Evolutionary conservation across 2,888 invertebrate species (phyloP), one percentile per base, ranked within the genome.

Genomic region (Sicus ferrugineus): DNA sequence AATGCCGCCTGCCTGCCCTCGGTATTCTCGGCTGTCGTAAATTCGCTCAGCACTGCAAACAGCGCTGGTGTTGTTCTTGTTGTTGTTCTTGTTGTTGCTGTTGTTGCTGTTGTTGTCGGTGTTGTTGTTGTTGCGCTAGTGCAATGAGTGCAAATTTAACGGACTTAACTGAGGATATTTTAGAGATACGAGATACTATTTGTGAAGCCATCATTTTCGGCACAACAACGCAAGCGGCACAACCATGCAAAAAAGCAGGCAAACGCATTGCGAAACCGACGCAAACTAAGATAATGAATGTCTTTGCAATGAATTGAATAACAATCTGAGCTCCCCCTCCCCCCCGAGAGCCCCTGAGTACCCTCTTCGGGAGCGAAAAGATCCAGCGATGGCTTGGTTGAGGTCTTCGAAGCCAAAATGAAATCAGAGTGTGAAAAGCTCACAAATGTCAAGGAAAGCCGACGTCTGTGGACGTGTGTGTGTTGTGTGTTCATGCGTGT

Each of bases 91-190:
- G n/a, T n/a, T n/a, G n/a, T n/a, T n/a, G n/a, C n/a, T n/a, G n/a
- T n/a, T n/a, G n/a, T n/a, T n/a, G n/a, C n/a, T n/a, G n/a, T n/a
- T n/a, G n/a, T n/a, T n/a, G n/a, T n/a, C n/a, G n/a, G n/a, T n/a
- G n/a, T n/a, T n/a, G n/a, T n/a, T n/a, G n/a, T n/a, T 21, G 23
- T 23, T 7, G 28, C 54, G 28, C 5, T 11, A 4, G 14, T 26
- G 54, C 31, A 54, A 52, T 48, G 63, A 68, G 63, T 64, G 69
- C 52, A 58, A 67, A 30, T 52, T 52, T 52, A 38, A 28, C 61
- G 67, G 70, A 70, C 72, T 70, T 69, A 69, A 67, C 69, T 67
- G 67, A 56, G 69, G 70, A 65, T 69, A 69, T 70, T 70, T 69
- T 68, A 59, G 52, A 54, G 28, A 54, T 23, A 28, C 54, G 28